Conservation (phyloP, 2,888 invertebrate genomes). For the Pollenia labialis region DNA sequence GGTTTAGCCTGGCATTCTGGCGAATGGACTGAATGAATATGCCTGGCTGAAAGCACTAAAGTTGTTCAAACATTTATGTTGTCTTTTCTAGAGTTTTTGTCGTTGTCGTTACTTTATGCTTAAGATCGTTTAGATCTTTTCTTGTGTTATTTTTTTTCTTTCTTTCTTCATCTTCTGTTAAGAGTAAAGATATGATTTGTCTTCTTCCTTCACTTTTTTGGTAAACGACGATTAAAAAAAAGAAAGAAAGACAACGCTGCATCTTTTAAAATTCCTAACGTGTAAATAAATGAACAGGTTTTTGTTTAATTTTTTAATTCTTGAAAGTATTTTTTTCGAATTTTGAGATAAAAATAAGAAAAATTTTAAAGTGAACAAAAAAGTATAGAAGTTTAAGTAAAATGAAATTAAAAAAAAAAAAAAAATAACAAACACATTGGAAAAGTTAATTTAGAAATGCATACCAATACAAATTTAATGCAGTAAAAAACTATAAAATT, state of each 20-base stretch:
- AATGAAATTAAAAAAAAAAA: background rate
- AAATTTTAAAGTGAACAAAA: slow-evolving; percentile 1
- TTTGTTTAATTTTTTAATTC: slow-evolving; percentile 43
- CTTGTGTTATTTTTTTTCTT: slow-evolving; percentile 33
- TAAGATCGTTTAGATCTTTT: slow-evolving; percentile 66
- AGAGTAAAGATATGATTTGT: slow-evolving; percentile 63
- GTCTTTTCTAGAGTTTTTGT: slow-evolving; percentile 53
- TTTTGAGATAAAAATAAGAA: slow-evolving; percentile 34
- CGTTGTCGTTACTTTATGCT: slow-evolving; percentile 58
- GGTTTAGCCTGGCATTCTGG: slow-evolving; percentile 67
- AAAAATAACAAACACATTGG: too few relatives aligned
- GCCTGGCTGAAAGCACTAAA: slow-evolving; percentile 57
- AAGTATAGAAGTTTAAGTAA: background rate
- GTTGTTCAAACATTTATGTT: slow-evolving; percentile 68
- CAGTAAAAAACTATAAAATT: too few relatives aligned
- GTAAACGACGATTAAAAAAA: slow-evolving; percentile 34
- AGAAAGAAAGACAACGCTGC: slow-evolving; percentile 54
- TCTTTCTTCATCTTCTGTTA: slow-evolving; percentile 29
- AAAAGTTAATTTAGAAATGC: too few relatives aligned
- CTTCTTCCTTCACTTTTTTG: slow-evolving; percentile 63
- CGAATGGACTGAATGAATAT: background rate
- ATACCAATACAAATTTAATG: too few relatives aligned
- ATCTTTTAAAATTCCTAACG: slow-evolving; percentile 70
- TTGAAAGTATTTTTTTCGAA: background rate
- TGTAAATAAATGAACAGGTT: slow-evolving; percentile 71